These are phyloP conservation scores for Amblyopsis hoosieri DNA, from an alignment of 2,797 vertebrate genomes.

Conservation along the genomic window DNA sequence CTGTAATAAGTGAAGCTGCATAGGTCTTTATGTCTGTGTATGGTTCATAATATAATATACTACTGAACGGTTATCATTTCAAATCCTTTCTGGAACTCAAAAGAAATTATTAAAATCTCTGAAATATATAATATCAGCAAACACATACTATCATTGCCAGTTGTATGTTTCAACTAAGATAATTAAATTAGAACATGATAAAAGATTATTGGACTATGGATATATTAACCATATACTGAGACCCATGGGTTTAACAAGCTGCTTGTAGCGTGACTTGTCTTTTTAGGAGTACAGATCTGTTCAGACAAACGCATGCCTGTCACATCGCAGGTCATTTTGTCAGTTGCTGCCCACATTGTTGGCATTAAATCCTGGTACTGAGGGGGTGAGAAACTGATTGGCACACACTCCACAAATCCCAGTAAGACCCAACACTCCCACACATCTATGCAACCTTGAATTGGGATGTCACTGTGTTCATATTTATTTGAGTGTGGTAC, in stretches of 20 bases:
- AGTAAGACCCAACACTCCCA: conserved; percentile 32
- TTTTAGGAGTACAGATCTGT: conserved; percentile 9
- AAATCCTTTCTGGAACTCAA: no score
- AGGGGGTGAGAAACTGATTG: conserved; percentile 33
- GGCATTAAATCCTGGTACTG: conserved; percentile 21
- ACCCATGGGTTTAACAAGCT: no score
- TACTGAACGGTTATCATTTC: no score
- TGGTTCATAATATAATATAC: no score
- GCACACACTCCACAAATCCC: conserved; percentile 32
- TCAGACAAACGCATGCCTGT: conserved; percentile 9
- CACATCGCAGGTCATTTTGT: conserved; percentile 20
- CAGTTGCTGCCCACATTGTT: conserved; percentile 36
- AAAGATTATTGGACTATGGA: no score
- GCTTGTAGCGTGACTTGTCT: background rate
- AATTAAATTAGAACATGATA: no score
- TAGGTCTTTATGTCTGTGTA: no score
- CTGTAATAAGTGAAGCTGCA: background rate
- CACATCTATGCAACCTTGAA: conserved; percentile 17
- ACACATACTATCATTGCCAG: no score
- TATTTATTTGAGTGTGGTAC: background rate
- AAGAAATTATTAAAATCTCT: no score
- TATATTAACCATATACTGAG: no score
- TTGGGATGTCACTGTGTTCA: conserved; percentile 8
- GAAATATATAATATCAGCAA: no score
- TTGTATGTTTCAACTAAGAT: no score